Evolutionary conservation across 1,140 invertebrate species (phyloP), one percentile per base, ranked within the genome.

Genomic region (Bombus sibiricus): DNA sequence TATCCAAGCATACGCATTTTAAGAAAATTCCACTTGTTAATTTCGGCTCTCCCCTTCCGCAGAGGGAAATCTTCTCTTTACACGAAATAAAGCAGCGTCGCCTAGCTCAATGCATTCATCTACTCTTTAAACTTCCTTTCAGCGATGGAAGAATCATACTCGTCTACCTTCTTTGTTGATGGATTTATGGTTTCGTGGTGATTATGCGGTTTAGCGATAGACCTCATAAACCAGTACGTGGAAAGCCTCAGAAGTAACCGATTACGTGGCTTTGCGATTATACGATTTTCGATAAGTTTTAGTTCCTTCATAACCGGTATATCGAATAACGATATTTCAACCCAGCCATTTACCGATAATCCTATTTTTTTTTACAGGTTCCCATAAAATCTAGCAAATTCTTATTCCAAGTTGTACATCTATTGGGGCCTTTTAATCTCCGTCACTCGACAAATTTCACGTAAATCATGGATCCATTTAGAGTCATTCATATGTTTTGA

Each of bases 41-140:
- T 53, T 37, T 80, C 34, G 13, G 22, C 3, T 39, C 28, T 32
- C 5, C 13, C 13, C 39, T 9, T 8, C 28, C 28, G 3, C 25
- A 59, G 15, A 22, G 8, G 8, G 18, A 1, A 53, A 53, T 53
- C 18, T 22, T 53, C 18, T 53, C 6, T 53, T 53, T 53, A 22
- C 47, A 53, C 18, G 18, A 22, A 47, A 59, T 28, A 59, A 76
- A 59, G 25, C 28, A 18, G 13, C 34, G 72, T 32, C 75, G 53
- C 8, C 28, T 41, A 37, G 25, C 75, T 77, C 57, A 4, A 18
- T 62, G 37, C 57, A n/a, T 77, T 77, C 53, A 64, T 78, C 59
- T 28, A 68, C 32, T 47, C 77, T 47, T 37, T 37, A 68, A 79
- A 78, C 59, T 78, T 78, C 22, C 76, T 78, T 75, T 75, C n/a